phyloP scores from a whole-genome alignment of 2,888 invertebrate species.

The Drosophila koepferae region DNA sequence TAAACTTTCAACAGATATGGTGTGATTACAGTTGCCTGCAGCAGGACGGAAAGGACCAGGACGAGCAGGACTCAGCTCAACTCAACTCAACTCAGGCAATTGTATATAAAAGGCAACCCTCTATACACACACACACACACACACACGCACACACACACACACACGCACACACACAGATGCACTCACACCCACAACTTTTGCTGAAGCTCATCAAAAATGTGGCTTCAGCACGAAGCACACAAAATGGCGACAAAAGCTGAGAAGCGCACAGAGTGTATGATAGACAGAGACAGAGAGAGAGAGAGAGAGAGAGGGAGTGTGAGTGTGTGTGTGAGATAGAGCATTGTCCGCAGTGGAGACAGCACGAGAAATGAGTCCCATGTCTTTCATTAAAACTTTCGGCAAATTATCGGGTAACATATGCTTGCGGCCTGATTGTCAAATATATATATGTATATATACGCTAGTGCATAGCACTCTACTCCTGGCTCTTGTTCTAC shows the following conservation, averaged over 20 bases:
- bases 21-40: slow-evolving; percentile 74
- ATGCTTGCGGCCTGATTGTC: slow-evolving; percentile 84
- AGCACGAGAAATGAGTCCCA: slow-evolving; percentile 84
- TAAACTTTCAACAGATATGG: slow-evolving; percentile 81
- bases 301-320: not conserved
- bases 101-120: slow-evolving; percentile 59
- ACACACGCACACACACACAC: slow-evolving; percentile 19
- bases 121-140: slow-evolving; percentile 20
- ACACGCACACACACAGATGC: not conserved
- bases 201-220: slow-evolving; percentile 72
- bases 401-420: slow-evolving; percentile 85
- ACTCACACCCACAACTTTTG: slow-evolving; percentile 46
- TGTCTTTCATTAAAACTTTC: slow-evolving; percentile 85
- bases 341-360: slow-evolving; percentile 44
- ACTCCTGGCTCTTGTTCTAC: not conserved
- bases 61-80: slow-evolving; percentile 4
- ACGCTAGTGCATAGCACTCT: slow-evolving; percentile 4
- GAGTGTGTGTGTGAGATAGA: slow-evolving; percentile 2
- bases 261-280: slow-evolving; percentile 13
- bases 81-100: slow-evolving; percentile 51
- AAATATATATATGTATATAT: slow-evolving; percentile 39
- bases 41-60: slow-evolving; percentile 18
- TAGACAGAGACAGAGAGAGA: not conserved
- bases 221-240: slow-evolving; percentile 61
- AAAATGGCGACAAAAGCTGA: slow-evolving; percentile 73